Evolutionary conservation across 2,888 invertebrate genomes (phyloP), one percentile per base, ranked within the genome.

Genomic region (Ichneumoninae sp.): DNA sequence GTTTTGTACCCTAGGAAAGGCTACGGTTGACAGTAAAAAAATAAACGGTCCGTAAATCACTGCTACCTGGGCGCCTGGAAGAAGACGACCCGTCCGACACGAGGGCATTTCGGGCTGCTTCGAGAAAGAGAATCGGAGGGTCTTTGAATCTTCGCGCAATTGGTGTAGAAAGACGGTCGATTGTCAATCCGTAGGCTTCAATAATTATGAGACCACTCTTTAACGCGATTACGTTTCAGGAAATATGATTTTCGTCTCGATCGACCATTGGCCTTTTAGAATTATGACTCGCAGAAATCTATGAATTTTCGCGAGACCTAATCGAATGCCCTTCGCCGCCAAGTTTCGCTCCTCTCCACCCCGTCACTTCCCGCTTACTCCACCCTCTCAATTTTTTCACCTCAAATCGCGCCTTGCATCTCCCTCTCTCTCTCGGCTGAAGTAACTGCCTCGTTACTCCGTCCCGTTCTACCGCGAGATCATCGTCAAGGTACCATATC

Each of bases 21-120:
- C 30, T 10, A 7, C 8, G 16, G 50, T 30, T 6, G 26, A 26
- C 4, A 36, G 4, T 13, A 13, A 26, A 10, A 60, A 22, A 13
- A 19, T 22, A 19, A 44, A n/a, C 13, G 36, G n/a, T 16, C n/a
- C 4, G 13, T 47, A 63, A 81, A 81, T 81, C 74, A 81, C 50
- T 63, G 75, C 75, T 36, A 69, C 63, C 22, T 57, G 65, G 65
- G 82, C 85, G 79, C 85, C 85, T 85, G 76, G 36, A 33, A 69
- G 63, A 63, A 36, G 82, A 87, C 83, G 88, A 86, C 87, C 89
- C 86, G 87, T 16, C 73, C 36, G 26, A 7, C 88, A 60, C 54
- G 54, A 81, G 44, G 60, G 87, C 79, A 80, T 76, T 86, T 77
- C 85, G 83, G 85, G 88, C 86, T 87, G 88, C 89, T 86, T 44